Base-by-base conservation (phyloP, 2,113 vertebrate species). In the Dasyurus viverrinus region DNA sequence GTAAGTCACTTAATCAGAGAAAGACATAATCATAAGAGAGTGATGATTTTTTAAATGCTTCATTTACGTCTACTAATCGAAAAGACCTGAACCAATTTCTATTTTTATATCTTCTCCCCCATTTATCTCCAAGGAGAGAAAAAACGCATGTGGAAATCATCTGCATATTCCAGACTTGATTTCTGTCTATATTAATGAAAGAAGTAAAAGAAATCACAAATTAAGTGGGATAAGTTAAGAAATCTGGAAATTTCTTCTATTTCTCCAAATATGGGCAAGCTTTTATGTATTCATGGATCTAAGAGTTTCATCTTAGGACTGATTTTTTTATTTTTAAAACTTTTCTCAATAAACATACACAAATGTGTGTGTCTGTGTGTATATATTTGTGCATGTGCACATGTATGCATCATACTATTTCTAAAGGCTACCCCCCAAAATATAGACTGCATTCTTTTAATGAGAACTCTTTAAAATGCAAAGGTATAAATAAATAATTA, bases 1-100 rank as follows among this genome's bases (percentile, higher is more conserved):
- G 99, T 55, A 98, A 96, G 95, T 99, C 99, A 36, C 99, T 99
- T 98, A 30, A 89, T 96, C 90, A 94, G 94, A 97, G 46, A 96
- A 52, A 94, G 42, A 84, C n/a, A 84, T 22, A 42, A 84, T 23
- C 36, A 42, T 0, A 93, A n/a, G 55, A 95, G 30, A 95, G 24
- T 0, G 0, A n/a, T 89, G 47, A 42, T n/a, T 84, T 76, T 76
- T 42, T 22, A 8, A 84, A 84, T 84, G 68, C 16, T 68, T 16
- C 36, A 76, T 84, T 76, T 84, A 84, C 0, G 23, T 2, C 68
- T 23, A 42, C 19, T 42, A 84, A 84, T 94, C 47, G 48, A 26
- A 30, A 89, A 11, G 30, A 93, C 26, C 90, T 16, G 1, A 2
- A 92, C 16, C 3, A 54, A 57, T 0, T n/a, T 22, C 89, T 84